Evolutionary conservation across 2,113 vertebrate species (phyloP).

Genomic region (Peucedramus taeniatus): DNA sequence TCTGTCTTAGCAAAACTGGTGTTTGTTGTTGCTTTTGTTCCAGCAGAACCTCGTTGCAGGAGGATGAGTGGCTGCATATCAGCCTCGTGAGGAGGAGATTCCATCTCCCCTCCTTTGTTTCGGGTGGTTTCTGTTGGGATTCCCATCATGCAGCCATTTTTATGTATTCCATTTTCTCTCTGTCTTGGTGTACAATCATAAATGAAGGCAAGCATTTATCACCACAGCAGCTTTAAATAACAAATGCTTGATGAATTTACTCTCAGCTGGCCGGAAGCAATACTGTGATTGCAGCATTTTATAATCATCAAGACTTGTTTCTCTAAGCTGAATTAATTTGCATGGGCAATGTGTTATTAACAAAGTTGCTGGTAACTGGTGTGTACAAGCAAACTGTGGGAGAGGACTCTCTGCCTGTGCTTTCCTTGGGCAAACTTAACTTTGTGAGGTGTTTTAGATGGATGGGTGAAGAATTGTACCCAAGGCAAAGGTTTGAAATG

Average conservation of each 20-base stretch:
- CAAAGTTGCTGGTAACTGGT: slow-evolving; percentile 4
- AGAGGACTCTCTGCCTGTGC: neutral
- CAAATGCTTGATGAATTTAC: slow-evolving; percentile 65
- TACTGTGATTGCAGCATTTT: slow-evolving; percentile 62
- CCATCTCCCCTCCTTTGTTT: neutral
- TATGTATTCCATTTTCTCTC: neutral
- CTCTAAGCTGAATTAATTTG: slow-evolving; percentile 65
- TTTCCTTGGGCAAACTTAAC: neutral
- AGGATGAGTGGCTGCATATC: neutral
- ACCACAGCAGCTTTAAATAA: slow-evolving; percentile 52
- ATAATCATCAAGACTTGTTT: slow-evolving; percentile 64
- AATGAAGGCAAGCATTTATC: slow-evolving; percentile 52
- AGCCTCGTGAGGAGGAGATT: neutral
- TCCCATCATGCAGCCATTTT: slow-evolving; percentile 13
- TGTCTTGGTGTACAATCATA: slow-evolving; percentile 14
- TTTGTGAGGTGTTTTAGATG: neutral
- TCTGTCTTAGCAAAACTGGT: neutral
- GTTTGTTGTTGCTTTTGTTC: neutral
- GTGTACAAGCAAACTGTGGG: neutral
- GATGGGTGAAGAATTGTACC: neutral
- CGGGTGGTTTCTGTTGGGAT: slow-evolving; percentile 7
- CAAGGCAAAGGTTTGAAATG: neutral
- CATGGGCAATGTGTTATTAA: slow-evolving; percentile 52
- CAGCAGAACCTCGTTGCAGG: neutral
- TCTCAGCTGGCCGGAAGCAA: slow-evolving; percentile 64